Conservation (phyloP, 2,797 vertebrate species). For the Pipistrellus pygmaeus region DNA sequence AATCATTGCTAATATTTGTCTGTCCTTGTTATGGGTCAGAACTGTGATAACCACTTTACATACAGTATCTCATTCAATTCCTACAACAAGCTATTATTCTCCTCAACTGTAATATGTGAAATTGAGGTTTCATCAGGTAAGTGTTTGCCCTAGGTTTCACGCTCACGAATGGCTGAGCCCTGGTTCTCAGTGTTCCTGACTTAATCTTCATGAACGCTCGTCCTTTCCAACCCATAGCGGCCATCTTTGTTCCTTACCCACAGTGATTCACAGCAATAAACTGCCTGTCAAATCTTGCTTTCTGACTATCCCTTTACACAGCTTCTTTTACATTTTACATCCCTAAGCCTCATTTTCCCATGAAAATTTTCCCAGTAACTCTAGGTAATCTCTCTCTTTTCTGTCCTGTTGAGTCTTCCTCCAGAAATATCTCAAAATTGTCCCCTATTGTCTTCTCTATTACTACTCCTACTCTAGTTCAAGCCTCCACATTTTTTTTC, state of each 20-base stretch:
- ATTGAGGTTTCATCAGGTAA: background rate
- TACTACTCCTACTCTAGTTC: background rate
- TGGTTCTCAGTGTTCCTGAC: background rate
- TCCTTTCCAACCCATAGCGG: background rate
- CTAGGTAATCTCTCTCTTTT: background rate
- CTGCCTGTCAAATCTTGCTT: background rate
- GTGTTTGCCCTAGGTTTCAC: background rate
- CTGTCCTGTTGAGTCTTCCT: background rate
- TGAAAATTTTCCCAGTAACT: background rate
- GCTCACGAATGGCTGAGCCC: background rate
- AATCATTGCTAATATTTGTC: conserved; percentile 1
- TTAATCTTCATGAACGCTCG: background rate
- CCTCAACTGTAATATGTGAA: background rate
- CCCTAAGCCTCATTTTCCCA: background rate
- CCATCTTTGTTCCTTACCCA: background rate
- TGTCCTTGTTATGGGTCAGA: background rate
- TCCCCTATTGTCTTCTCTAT: background rate
- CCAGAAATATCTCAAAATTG: background rate
- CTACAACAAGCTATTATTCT: background rate
- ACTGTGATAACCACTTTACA: background rate
- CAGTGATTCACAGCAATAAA: background rate
- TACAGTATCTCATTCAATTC: background rate
- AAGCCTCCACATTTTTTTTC: background rate
- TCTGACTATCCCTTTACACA: background rate
- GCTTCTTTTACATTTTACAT: background rate